Base-by-base conservation (phyloP, 2,888 invertebrate species). In the Megamerina dolium region DNA sequence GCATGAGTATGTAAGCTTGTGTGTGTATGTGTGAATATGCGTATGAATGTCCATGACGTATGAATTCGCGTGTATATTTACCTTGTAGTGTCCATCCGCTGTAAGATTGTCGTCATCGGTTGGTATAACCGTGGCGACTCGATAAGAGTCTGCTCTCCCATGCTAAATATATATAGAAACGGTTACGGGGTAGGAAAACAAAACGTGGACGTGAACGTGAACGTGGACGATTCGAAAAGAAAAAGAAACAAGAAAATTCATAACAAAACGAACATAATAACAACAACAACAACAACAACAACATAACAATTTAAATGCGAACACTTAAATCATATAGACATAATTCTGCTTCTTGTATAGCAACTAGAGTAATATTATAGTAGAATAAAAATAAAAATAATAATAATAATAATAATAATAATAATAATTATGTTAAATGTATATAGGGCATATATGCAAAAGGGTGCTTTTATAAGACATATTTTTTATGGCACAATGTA, bases 131-230 rank as follows among this genome's bases (percentile, higher is more conserved):
- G 94, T 94, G 64, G 95, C 95, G 79, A 90, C 90, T 74, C 95
- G 85, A 80, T 96, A 96, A 74, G 94, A 94, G 80, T 95, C 95
- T 73, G 90, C 83, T 73, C 91, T 86, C 77, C 88, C 90, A 83
- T 88, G 88, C 89, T 90, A 85, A 65, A 80, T 21, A 21, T 1
- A 13, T n/a, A n/a, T n/a, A n/a, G n/a, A n/a, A n/a, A n/a, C n/a
- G n/a, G n/a, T 30, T 6, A 30, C 13, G 13, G 13, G 5, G 31
- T n/a, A 16, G 3, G 16, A 31, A 23, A 23, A 23, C 23, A 10
- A 23, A 23, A 23, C 10, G 16, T 31, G 16, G 16, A n/a, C 9
- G 31, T 13, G 27, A 13, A 27, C 27, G 27, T 10, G 13, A 27
- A 10, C 10, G 27, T 27, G 10, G 16, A 17, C 20, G 38, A 31